These are phyloP conservation scores for Nannospalax galili DNA, from an alignment of 2,113 vertebrate genomes.

Conservation along the genomic window DNA sequence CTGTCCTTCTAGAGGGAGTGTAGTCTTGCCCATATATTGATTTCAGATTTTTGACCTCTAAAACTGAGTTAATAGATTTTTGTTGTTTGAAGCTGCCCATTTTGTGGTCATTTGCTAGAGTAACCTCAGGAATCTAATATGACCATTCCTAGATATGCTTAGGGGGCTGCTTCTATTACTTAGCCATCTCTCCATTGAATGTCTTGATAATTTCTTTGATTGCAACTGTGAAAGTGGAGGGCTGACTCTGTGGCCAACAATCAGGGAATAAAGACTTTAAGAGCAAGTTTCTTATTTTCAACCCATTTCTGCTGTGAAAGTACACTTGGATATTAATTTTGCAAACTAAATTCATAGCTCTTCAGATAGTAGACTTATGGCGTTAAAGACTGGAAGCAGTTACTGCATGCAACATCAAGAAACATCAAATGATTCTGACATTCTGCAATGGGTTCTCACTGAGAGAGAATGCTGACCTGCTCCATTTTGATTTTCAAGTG, in stretches of 20 bases:
- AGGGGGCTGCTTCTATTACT: not conserved
- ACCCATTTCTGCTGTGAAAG: not conserved
- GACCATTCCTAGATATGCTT: not conserved
- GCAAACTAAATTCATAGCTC: not conserved
- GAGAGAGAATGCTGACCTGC: slow-evolving; percentile 48
- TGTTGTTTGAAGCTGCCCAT: not conserved
- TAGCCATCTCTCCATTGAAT: not conserved
- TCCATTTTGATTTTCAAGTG: no score
- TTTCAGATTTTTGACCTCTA: not conserved
- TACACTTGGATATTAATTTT: not conserved
- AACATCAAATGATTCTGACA: slow-evolving; percentile 31
- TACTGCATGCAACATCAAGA: not conserved
- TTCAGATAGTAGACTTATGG: slow-evolving; percentile 24
- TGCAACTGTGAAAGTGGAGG: not conserved
- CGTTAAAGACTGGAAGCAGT: not conserved
- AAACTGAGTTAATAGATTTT: slow-evolving; percentile 7
- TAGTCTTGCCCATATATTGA: not conserved
- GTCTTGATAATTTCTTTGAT: not conserved
- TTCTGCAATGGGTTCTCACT: not conserved
- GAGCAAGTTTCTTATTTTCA: slow-evolving; percentile 29
- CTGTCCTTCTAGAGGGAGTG: not conserved
- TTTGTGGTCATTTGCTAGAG: not conserved
- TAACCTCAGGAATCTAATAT: not conserved
- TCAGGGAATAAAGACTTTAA: slow-evolving; percentile 22
- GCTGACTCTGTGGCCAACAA: not conserved